Conservation (phyloP, 2,113 vertebrate species). For the Notothenia coriiceps region DNA sequence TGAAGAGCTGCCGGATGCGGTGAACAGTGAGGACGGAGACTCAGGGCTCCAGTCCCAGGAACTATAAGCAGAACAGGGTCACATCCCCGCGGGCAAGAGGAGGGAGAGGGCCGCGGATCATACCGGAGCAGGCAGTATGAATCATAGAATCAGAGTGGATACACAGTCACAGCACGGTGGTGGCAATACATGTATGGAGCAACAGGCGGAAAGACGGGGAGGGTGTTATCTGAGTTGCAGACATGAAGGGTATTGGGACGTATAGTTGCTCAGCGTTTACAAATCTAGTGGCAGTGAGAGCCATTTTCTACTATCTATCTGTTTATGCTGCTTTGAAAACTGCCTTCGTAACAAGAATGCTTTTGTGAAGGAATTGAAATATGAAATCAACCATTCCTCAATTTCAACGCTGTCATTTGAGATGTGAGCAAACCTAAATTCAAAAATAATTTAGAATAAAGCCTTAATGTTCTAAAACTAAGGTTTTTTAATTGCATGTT, state of each 20-base stretch:
- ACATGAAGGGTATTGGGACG: slow-evolving; percentile 46
- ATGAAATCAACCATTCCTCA: not conserved
- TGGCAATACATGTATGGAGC: slow-evolving; percentile 50
- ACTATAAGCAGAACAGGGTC: slow-evolving; percentile 74
- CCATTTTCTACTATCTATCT: slow-evolving; percentile 43
- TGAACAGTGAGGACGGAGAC: slow-evolving; percentile 79
- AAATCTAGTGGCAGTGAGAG: slow-evolving; percentile 24
- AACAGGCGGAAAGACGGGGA: slow-evolving; percentile 39
- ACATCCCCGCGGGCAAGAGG: slow-evolving; percentile 55
- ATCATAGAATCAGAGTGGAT: slow-evolving; percentile 67
- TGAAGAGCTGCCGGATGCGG: slow-evolving; percentile 80
- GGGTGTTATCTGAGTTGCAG: slow-evolving; percentile 48
- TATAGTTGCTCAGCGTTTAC: slow-evolving; percentile 18
- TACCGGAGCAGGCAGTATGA: slow-evolving; percentile 65
- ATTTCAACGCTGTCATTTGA: slow-evolving; percentile 9
- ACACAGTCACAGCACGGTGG: slow-evolving; percentile 69
- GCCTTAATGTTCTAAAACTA: not conserved
- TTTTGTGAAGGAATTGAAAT: not conserved
- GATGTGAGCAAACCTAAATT: not conserved
- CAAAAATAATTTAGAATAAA: not conserved
- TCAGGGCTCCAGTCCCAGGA: slow-evolving; percentile 80
- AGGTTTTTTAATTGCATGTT: not conserved
- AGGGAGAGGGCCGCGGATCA: slow-evolving; percentile 63
- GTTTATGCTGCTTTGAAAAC: slow-evolving; percentile 58
- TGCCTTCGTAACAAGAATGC: slow-evolving; percentile 59